phyloP scores from a whole-genome alignment of 2,888 invertebrate genomes.

The Adelognathus sp. region DNA sequence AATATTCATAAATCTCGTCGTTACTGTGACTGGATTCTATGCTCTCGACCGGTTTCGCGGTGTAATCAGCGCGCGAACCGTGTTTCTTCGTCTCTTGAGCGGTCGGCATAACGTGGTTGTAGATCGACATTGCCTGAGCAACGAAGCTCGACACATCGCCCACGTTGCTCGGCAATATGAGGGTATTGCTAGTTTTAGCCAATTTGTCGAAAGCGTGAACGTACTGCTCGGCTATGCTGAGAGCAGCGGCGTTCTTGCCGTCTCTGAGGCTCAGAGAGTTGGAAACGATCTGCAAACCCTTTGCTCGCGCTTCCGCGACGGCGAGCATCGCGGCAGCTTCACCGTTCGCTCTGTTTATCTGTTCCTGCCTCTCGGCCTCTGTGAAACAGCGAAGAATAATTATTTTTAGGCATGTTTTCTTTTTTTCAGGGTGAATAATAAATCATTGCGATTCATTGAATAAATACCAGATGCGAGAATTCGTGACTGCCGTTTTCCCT shows the following conservation, averaged over 20 bases:
- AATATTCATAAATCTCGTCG: conserved; percentile 77
- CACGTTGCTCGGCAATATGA: conserved; percentile 95
- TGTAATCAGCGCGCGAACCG: not conserved
- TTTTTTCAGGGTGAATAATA: not conserved
- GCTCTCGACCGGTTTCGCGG: conserved; percentile 36
- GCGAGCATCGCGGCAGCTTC: conserved; percentile 95
- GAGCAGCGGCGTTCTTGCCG: conserved; percentile 94
- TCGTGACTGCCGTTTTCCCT: conserved; percentile 95
- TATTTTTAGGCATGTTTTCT: not conserved
- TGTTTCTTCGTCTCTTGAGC: conserved; percentile 21
- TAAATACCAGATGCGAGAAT: conserved; percentile 92
- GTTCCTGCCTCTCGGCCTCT: conserved; percentile 97
- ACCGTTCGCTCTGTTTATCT: conserved; percentile 96
- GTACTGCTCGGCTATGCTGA: conserved; percentile 97
- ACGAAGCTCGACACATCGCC: conserved; percentile 91
- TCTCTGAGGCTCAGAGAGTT: conserved; percentile 85
- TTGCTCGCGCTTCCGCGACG: conserved; percentile 95
- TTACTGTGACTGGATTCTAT: conserved; percentile 53
- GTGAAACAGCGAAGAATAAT: conserved; percentile 65
- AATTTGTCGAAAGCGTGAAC: conserved; percentile 96
- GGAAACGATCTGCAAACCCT: conserved; percentile 90
- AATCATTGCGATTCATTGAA: not conserved
- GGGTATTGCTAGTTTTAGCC: conserved; percentile 96
- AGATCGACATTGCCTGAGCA: conserved; percentile 85
- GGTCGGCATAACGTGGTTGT: conserved; percentile 76